Evolutionary conservation across 2,113 vertebrate genomes (phyloP), one percentile per base, ranked within the genome.

Genomic region (Heloderma charlesbogerti): DNA sequence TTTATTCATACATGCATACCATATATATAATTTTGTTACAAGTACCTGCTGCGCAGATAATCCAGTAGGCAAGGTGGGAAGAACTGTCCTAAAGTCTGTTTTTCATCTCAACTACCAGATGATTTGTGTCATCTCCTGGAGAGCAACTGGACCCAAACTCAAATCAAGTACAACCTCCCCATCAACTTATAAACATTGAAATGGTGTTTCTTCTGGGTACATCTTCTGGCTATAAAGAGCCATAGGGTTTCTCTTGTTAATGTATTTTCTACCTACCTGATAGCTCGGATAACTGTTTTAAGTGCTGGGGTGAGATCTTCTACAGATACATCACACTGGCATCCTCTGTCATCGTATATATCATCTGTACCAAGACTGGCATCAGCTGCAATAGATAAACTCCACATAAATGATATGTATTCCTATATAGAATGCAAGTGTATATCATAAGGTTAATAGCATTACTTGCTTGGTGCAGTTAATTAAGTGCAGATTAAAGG

Each of bases 291-390:
- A 96, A 99, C 98, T 15, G 97, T 98, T 97, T 99, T 99, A 93
- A 99, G 98, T 1, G 99, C 97, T 66, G 99, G 98, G 22, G 98
- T 98, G 95, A 99, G 97, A 95, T 99, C 99, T 95, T 99, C 99
- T 85, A 98, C 98, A 0, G 98, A 99, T 91, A 99, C 98, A 80
- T 99, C 99, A 84, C 99, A 99, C 95, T 99, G 99, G 94, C 99
- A 99, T 90, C 98, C 98, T 96, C 98, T 99, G 40, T 99, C 99
- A 93, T 99, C 99, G 29, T 98, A 98, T 10, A 96, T 96, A 16
- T 99, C 99, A 43, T 99, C 99, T 0, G 95, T 97, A 60, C 98
- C 97, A 84, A 98, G 96, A 81, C 97, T 98, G 67, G 98, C 98
- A 91, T 99, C 99, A 94, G 98, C 98, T 99, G 97, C 81, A 97